phyloP scores from a whole-genome alignment of 2,888 invertebrate species.

The Helicoverpa assulta region DNA sequence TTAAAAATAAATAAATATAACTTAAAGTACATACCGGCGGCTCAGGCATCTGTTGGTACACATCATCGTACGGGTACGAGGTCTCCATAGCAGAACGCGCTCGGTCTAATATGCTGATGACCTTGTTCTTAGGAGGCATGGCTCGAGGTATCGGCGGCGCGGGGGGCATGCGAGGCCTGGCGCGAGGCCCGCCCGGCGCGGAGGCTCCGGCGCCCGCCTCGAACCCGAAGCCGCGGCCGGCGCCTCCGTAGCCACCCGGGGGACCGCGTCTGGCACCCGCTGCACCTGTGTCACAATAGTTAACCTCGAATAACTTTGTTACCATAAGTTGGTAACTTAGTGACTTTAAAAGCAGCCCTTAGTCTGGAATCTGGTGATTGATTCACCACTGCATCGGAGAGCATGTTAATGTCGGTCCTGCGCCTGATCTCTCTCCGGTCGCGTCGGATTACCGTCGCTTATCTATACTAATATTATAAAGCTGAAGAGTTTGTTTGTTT shows the following conservation, averaged over 20 bases:
- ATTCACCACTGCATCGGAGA: too few relatives aligned
- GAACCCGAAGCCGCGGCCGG: constrained; percentile 58
- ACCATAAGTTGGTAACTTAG: too few relatives aligned
- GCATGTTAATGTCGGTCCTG: too few relatives aligned
- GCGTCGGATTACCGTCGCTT: too few relatives aligned
- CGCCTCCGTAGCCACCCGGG: constrained; percentile 65
- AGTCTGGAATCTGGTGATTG: too few relatives aligned
- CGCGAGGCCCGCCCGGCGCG: constrained; percentile 69
- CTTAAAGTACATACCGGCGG: constrained; percentile 76
- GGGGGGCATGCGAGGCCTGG: constrained; percentile 71
- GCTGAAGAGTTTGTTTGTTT: too few relatives aligned
- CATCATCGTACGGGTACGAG: constrained; percentile 91
- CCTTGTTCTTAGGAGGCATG: constrained; percentile 92
- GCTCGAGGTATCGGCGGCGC: constrained; percentile 88
- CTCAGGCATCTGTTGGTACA: constrained; percentile 76
- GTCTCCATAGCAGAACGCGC: constrained; percentile 96
- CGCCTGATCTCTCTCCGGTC: too few relatives aligned
- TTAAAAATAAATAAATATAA: too few relatives aligned
- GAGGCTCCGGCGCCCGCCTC: constrained; percentile 28
- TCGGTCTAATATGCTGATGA: constrained; percentile 95
- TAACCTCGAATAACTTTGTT: too few relatives aligned
- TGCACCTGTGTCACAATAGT: constrained; percentile 17
- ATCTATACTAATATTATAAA: too few relatives aligned
- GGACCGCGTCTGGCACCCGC: constrained; percentile 34
- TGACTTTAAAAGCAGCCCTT: too few relatives aligned